phyloP scores from a whole-genome alignment of 1,140 invertebrate species.

The Drosophila seguyi region DNA sequence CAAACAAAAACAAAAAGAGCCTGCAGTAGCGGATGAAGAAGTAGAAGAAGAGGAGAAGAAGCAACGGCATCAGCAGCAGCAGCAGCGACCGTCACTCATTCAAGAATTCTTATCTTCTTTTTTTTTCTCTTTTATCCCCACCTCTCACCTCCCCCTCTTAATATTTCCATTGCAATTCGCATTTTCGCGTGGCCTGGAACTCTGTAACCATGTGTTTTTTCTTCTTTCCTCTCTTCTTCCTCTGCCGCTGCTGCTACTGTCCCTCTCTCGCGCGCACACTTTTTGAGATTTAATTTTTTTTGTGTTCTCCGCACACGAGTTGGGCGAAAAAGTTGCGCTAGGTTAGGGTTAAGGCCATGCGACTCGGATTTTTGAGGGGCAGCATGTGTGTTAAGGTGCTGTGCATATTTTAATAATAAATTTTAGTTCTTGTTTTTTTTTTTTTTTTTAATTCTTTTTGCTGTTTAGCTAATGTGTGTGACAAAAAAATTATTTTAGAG shows the following conservation, averaged over 20 bases:
- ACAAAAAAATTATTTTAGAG: background rate
- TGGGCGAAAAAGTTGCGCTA: slow-evolving; percentile 58
- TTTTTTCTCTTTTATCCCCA: background rate
- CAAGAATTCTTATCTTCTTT: slow-evolving; percentile 24
- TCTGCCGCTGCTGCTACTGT: slow-evolving; percentile 5
- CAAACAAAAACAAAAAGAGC: slow-evolving; percentile 49
- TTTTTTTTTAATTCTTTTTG: background rate
- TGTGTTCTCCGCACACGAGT: slow-evolving; percentile 29
- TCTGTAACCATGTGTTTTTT: slow-evolving; percentile 41
- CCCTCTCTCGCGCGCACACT: slow-evolving; percentile 11
- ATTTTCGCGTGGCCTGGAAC: slow-evolving; percentile 45
- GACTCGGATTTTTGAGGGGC: slow-evolving; percentile 30
- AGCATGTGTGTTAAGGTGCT: slow-evolving; percentile 35
- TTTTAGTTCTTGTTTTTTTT: background rate
- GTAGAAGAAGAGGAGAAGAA: slow-evolving; percentile 1
- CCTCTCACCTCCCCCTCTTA: background rate
- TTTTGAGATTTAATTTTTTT: slow-evolving; percentile 17
- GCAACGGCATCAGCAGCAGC: slow-evolving; percentile 2
- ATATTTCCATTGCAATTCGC: slow-evolving; percentile 11
- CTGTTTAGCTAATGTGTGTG: background rate
- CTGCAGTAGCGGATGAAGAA: slow-evolving; percentile 22
- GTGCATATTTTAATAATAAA: background rate
- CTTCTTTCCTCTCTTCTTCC: slow-evolving; percentile 3
- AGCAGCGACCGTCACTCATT: slow-evolving; percentile 25
- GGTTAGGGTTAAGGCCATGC: slow-evolving; percentile 79